These are phyloP conservation scores for Campylomormyrus tamandua DNA, from an alignment of 2,113 vertebrate genomes.

Conservation along the genomic window DNA sequence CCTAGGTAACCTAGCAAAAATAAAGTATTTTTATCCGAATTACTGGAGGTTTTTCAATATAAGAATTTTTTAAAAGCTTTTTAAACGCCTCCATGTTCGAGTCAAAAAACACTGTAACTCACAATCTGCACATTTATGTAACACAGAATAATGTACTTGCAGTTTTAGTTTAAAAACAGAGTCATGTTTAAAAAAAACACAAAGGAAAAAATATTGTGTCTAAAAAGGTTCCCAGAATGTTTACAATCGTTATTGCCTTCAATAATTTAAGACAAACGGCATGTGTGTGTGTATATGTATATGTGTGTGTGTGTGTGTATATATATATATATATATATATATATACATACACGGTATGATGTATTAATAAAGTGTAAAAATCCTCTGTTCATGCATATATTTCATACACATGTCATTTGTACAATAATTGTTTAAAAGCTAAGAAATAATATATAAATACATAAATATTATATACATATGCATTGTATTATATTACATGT, in stretches of 20 bases:
- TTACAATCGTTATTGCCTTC: not conserved
- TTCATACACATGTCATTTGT: not conserved
- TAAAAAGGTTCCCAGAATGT: conserved; percentile 14
- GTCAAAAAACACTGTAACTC: not conserved
- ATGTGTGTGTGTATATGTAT: too few species aligned
- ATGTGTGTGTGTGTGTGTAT: too few species aligned
- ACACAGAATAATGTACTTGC: not conserved
- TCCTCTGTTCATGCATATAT: not conserved
- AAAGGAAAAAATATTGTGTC: conserved; percentile 32
- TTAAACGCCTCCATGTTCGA: not conserved
- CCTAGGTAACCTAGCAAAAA: not conserved
- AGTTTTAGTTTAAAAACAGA: not conserved
- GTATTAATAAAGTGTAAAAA: not conserved
- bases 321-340: not conserved
- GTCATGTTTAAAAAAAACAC: not conserved
- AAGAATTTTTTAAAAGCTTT: not conserved
- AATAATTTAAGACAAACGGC: not conserved
- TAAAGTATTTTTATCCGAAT: not conserved
- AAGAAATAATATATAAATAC: not conserved
- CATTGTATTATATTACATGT: not conserved
- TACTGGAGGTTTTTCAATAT: not conserved
- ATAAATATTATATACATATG: not conserved
- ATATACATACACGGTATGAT: not conserved
- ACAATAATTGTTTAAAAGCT: not conserved
- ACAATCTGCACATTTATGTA: not conserved